Conservation (phyloP, 2,888 invertebrate species). For the Phengaris arion region DNA sequence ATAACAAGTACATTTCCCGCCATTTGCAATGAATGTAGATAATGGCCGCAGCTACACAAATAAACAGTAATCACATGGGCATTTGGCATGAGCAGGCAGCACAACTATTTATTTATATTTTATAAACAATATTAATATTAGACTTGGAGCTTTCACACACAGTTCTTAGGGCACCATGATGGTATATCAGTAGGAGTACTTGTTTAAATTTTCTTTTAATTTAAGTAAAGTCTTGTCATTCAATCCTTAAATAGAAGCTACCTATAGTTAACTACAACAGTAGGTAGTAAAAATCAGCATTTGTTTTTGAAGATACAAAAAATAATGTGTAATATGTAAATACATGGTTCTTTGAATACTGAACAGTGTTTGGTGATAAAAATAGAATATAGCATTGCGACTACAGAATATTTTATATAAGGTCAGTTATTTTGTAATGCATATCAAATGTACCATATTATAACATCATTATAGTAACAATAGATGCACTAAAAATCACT, state of each 20-base stretch:
- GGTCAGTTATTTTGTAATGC: too few relatives aligned
- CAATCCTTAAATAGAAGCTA: too few relatives aligned
- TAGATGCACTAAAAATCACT: not conserved
- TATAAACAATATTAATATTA: conserved; percentile 47
- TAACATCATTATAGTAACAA: not conserved
- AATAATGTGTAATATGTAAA: too few relatives aligned
- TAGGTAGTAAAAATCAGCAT: too few relatives aligned
- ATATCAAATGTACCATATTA: conserved; percentile 26
- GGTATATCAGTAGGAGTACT: not conserved
- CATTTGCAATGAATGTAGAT: conserved; percentile 17
- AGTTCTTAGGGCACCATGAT: not conserved
- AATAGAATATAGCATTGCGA: too few relatives aligned
- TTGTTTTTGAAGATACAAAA: too few relatives aligned
- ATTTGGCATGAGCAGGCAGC: conserved; percentile 48
- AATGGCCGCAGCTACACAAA: conserved; percentile 40
- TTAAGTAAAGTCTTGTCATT: too few relatives aligned
- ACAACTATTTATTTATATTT: conserved; percentile 58
- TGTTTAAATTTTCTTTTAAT: too few relatives aligned
- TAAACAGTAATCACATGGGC: conserved; percentile 53
- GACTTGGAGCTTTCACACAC: not conserved
- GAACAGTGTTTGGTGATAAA: too few relatives aligned
- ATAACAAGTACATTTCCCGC: conserved; percentile 19
- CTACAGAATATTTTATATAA: too few relatives aligned
- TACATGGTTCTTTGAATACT: too few relatives aligned
- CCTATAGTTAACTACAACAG: too few relatives aligned